Conservation (phyloP, 2,888 invertebrate genomes). For the Actias luna region DNA sequence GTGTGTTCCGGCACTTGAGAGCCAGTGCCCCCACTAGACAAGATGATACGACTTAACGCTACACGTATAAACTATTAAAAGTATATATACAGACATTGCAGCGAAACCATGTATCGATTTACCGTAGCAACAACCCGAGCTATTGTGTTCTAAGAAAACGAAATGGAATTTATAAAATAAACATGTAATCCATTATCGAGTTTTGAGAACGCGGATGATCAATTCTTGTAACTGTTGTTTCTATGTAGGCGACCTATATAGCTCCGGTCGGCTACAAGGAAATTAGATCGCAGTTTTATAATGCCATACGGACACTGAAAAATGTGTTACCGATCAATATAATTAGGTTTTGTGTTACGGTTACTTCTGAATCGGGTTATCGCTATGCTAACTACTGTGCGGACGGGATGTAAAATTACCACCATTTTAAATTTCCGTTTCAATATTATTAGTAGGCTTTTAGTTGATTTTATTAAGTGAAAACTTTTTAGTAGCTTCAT, state of each 20-base stretch:
- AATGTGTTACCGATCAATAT: background rate
- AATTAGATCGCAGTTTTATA: background rate
- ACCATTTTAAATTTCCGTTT: too few species aligned
- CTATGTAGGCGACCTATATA: conserved; percentile 6
- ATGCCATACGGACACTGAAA: background rate
- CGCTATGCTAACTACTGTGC: background rate
- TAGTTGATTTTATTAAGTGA: too few species aligned
- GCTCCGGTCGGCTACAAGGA: conserved; percentile 1
- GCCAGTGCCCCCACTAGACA: too few species aligned
- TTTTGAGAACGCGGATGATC: background rate
- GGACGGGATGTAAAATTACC: too few species aligned
- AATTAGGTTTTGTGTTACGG: background rate
- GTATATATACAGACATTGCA: background rate
- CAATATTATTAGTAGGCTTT: too few species aligned
- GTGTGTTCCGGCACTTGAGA: too few species aligned
- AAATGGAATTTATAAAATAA: conserved; percentile 10
- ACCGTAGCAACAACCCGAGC: background rate
- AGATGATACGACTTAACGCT: too few species aligned
- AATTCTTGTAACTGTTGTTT: background rate
- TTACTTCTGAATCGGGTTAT: background rate
- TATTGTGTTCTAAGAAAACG: conserved; percentile 3
- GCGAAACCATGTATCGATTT: background rate
- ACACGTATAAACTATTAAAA: too few species aligned
- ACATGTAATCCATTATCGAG: background rate
- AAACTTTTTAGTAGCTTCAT: too few species aligned